Percentiles rank a stretch among this genome's conserved stretches.
Evolutionary conservation across 1,140 invertebrate species (phyloP).

Genomic region (Glossosoma conforme): DNA sequence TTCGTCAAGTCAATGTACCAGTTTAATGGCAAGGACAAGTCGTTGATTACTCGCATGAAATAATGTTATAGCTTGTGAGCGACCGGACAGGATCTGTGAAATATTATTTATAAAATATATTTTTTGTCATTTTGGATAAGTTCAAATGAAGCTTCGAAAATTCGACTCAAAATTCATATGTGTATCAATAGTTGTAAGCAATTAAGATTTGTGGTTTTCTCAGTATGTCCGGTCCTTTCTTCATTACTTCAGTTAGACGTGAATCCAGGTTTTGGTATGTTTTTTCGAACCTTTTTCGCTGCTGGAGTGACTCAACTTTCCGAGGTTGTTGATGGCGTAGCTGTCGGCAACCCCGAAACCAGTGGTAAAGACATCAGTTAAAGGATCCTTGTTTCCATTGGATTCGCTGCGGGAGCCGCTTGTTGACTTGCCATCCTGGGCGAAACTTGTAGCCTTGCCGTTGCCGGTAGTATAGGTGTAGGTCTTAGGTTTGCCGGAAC

Average conservation of each 20-base stretch:
- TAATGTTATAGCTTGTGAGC: too few relatives aligned
- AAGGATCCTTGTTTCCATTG: conserved; percentile 14
- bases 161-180: not conserved
- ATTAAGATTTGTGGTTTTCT: not conserved
- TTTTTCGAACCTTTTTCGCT: conserved; percentile 7
- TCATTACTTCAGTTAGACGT: not conserved
- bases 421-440: not conserved
- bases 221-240: not conserved
- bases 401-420: conserved; percentile 2
- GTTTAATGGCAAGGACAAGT: too few relatives aligned
- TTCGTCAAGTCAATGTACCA: too few relatives aligned
- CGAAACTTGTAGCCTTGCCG: conserved; percentile 6
- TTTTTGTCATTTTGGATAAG: too few relatives aligned
- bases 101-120: too few relatives aligned
- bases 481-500: conserved; percentile 4
- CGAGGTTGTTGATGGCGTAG: conserved; percentile 15
- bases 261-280: not conserved
- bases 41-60: too few relatives aligned
- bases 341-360: conserved; percentile 13
- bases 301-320: conserved; percentile 18
- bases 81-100: too few relatives aligned
- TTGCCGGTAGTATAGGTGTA: conserved; percentile 14
- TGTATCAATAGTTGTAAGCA: not conserved
- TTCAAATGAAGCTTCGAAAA: not conserved
- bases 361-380: conserved; percentile 14